These are phyloP conservation scores for Synanceia verrucosa DNA, from an alignment of 2,797 vertebrate species.

Conservation along the genomic window DNA sequence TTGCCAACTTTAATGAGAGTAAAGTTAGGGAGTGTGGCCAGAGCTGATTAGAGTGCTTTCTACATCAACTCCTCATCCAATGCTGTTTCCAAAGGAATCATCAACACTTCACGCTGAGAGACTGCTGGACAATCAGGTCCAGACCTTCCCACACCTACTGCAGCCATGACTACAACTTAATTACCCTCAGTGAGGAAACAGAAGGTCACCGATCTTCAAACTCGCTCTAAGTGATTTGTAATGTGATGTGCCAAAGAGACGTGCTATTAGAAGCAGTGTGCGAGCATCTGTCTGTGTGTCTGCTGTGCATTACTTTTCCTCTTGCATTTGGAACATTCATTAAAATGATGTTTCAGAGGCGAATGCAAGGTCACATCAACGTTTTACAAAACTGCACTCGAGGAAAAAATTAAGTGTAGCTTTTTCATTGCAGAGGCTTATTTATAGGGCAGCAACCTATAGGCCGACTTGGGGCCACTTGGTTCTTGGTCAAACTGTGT, in stretches of 20 bases:
- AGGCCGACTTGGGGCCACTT: not conserved
- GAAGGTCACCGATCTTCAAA: constrained; percentile 30
- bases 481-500: not conserved
- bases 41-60: constrained; percentile 73
- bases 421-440: not conserved
- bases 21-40: constrained; percentile 71
- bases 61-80: constrained; percentile 54
- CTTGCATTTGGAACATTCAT: not conserved
- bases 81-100: constrained; percentile 59
- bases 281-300: not conserved
- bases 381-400: not conserved
- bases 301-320: constrained; percentile 1
- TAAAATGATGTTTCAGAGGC: constrained; percentile 1
- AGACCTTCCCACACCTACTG: constrained; percentile 23
- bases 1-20: constrained; percentile 80
- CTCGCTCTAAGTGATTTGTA: constrained; percentile 24
- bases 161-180: constrained; percentile 36
- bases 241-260: constrained; percentile 19
- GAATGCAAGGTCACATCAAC: constrained; percentile 1
- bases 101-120: constrained; percentile 53
- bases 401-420: not conserved
- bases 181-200: constrained; percentile 49
- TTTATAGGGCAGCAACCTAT: not conserved
- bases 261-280: constrained; percentile 21
- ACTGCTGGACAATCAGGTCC: constrained; percentile 44